Evolutionary conservation across 2,888 invertebrate species (phyloP).

Genomic region (Drepanosiphum platanoidis): DNA sequence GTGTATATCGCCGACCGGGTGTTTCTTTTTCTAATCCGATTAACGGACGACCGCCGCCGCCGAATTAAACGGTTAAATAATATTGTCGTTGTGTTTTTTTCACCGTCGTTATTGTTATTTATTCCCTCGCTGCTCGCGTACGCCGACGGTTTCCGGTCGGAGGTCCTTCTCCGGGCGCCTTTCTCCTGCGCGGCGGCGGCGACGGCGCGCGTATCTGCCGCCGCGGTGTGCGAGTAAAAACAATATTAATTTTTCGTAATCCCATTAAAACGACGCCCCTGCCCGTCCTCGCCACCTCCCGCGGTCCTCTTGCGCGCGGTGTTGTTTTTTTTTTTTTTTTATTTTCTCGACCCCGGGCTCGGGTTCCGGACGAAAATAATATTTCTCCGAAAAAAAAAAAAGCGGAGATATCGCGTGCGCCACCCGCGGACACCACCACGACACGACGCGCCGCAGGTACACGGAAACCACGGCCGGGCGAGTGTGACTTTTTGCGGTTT

Average conservation of each 20-base stretch:
- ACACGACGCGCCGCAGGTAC: no score
- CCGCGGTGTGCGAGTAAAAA: background rate
- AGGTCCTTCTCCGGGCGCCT: background rate
- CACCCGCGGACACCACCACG: no score
- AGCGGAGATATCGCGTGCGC: background rate
- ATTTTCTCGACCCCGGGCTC: background rate
- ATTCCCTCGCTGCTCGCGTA: background rate
- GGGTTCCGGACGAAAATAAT: background rate
- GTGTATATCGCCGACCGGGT: background rate
- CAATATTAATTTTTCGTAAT: constrained; percentile 21
- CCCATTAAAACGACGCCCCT: background rate
- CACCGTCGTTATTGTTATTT: background rate
- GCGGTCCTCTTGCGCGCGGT: background rate
- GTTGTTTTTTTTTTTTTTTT: background rate
- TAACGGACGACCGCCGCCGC: constrained; percentile 3
- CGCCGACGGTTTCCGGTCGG: background rate
- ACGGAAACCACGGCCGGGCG: background rate
- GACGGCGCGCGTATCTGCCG: background rate
- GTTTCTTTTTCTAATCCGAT: background rate
- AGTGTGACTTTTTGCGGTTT: background rate
- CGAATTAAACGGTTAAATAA: constrained; percentile 1
- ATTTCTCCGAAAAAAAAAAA: background rate
- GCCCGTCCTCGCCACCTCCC: background rate
- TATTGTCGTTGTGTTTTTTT: background rate
- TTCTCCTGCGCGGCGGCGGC: background rate